These are phyloP conservation scores for Epirrhoe tristata DNA, from an alignment of 2,888 invertebrate species.

Conservation along the genomic window DNA sequence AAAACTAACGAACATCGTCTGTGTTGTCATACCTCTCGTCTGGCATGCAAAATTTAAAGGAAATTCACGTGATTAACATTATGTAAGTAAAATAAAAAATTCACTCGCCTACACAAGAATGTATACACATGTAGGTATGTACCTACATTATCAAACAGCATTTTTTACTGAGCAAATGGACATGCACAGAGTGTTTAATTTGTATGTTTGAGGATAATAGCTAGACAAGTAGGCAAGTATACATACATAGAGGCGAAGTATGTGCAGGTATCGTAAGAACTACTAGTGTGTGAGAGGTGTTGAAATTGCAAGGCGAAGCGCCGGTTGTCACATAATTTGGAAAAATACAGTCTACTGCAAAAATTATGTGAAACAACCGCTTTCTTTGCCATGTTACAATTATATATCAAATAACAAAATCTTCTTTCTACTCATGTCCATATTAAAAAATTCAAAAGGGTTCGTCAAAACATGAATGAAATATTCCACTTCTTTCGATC, in stretches of 20 bases:
- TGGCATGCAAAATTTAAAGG: constrained; percentile 23
- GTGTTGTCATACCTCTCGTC: background rate
- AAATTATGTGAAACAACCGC: background rate
- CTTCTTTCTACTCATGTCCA: no score
- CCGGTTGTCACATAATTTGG: constrained; percentile 37
- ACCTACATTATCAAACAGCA: constrained; percentile 34
- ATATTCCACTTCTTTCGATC: no score
- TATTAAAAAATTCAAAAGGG: no score
- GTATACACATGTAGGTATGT: constrained; percentile 12
- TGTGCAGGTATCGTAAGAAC: constrained; percentile 7
- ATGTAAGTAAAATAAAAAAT: constrained; percentile 9
- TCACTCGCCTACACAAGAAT: constrained; percentile 23
- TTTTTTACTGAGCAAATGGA: constrained; percentile 45
- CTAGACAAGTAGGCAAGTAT: constrained; percentile 41
- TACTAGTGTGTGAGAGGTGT: constrained; percentile 21
- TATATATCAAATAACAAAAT: no score
- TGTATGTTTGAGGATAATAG: constrained; percentile 55
- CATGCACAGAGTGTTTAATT: constrained; percentile 48
- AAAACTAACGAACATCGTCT: background rate
- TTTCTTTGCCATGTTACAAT: no score
- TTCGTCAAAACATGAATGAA: no score
- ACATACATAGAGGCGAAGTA: constrained; percentile 1
- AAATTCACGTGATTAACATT: constrained; percentile 21
- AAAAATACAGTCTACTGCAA: constrained; percentile 17
- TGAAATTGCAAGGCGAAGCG: constrained; percentile 39